Evolutionary conservation across 2,797 vertebrate genomes (phyloP).

Genomic region (Eulemur rubriventer): DNA sequence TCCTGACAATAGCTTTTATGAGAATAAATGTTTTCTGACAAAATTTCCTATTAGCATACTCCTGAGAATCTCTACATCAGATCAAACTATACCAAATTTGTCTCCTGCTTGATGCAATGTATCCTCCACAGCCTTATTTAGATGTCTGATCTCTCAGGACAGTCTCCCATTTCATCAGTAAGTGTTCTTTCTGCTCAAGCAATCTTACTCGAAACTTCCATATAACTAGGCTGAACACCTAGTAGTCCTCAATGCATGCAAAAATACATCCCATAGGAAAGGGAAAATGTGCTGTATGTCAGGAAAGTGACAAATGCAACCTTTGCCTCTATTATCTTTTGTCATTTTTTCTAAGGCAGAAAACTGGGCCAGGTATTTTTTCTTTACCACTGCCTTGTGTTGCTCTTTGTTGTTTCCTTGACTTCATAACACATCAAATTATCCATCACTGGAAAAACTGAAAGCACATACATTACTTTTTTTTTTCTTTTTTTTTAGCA

Average conservation of each 20-base stretch:
- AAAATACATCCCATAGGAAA: neutral
- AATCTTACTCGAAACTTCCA: neutral
- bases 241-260: neutral
- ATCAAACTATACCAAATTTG: slow-evolving; percentile 36
- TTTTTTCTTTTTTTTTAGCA: neutral
- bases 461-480: neutral
- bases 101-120: neutral
- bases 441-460: neutral
- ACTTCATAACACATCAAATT: slow-evolving; percentile 34
- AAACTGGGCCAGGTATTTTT: slow-evolving; percentile 3
- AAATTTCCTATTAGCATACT: slow-evolving; percentile 47
- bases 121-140: neutral
- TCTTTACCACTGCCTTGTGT: neutral
- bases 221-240: neutral
- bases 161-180: neutral
- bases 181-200: neutral
- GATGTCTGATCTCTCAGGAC: neutral
- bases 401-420: slow-evolving; percentile 31
- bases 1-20: slow-evolving; percentile 49
- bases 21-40: slow-evolving; percentile 66
- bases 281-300: neutral
- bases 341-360: neutral
- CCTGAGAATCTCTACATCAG: slow-evolving; percentile 55
- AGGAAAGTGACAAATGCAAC: neutral
- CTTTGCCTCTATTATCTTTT: neutral